Evolutionary conservation across 2,888 invertebrate genomes (phyloP).

Genomic region (Amorpha juglandis): DNA sequence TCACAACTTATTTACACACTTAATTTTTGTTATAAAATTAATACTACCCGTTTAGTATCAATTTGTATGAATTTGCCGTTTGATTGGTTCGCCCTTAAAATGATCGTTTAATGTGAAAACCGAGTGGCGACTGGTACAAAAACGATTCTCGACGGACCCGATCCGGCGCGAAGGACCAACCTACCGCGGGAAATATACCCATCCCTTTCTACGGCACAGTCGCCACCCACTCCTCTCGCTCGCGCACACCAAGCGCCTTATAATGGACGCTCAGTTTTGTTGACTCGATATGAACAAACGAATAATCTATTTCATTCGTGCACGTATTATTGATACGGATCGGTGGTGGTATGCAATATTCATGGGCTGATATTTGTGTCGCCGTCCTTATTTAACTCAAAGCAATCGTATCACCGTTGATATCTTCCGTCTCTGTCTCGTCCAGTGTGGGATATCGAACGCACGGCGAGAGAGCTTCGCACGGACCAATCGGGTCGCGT

Average conservation of each 20-base stretch:
- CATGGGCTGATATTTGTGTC: constrained; percentile 55
- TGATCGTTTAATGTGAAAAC: constrained; percentile 83
- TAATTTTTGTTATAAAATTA: constrained; percentile 85
- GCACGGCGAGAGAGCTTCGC: constrained; percentile 41
- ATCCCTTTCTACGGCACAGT: constrained; percentile 54
- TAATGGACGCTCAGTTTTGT: constrained; percentile 83
- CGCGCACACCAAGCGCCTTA: constrained; percentile 62
- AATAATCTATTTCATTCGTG: constrained; percentile 85
- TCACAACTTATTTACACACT: constrained; percentile 83
- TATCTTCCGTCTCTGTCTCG: constrained; percentile 52
- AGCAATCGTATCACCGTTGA: background rate
- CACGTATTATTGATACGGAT: constrained; percentile 82
- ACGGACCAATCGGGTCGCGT: constrained; percentile 65
- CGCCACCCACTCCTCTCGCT: constrained; percentile 42
- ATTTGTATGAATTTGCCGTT: constrained; percentile 84
- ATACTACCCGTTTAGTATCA: constrained; percentile 84
- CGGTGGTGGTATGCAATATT: constrained; percentile 79
- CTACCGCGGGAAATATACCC: constrained; percentile 46
- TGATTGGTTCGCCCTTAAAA: constrained; percentile 83
- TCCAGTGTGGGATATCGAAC: constrained; percentile 62
- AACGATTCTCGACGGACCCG: constrained; percentile 65
- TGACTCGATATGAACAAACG: constrained; percentile 83
- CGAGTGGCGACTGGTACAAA: constrained; percentile 80
- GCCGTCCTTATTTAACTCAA: constrained; percentile 53
- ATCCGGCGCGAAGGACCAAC: constrained; percentile 33